Evolutionary conservation across 2,797 vertebrate species (phyloP).

Genomic region (Lutjanus argentimaculatus): DNA sequence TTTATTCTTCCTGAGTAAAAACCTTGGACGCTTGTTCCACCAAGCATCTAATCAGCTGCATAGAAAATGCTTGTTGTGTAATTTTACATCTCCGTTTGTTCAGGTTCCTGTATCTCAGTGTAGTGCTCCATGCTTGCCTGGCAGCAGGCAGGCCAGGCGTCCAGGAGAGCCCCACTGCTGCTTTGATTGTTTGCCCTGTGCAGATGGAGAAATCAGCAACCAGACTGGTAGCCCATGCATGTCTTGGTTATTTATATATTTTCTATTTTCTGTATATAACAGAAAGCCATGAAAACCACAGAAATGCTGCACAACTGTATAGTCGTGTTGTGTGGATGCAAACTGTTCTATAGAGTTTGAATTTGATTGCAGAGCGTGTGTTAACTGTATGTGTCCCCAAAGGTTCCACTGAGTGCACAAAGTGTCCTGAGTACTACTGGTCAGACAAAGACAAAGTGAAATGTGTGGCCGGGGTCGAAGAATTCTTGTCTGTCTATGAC

Average conservation of each 20-base stretch:
- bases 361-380: not conserved
- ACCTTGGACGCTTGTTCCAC: not conserved
- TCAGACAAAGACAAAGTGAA: slow-evolving; percentile 78
- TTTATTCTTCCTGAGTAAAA: not conserved
- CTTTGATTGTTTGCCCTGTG: slow-evolving; percentile 86
- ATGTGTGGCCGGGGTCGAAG: slow-evolving; percentile 80
- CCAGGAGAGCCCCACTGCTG: slow-evolving; percentile 80
- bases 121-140: slow-evolving; percentile 77
- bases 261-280: not conserved
- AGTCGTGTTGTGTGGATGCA: not conserved
- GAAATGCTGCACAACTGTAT: no score
- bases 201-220: slow-evolving; percentile 85
- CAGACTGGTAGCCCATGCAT: slow-evolving; percentile 70
- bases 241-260: not conserved
- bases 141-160: slow-evolving; percentile 78
- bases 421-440: slow-evolving; percentile 83
- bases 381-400: slow-evolving; percentile 28
- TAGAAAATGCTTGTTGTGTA: not conserved
- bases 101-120: slow-evolving; percentile 84
- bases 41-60: not conserved
- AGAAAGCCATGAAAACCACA: not conserved
- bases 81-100: not conserved
- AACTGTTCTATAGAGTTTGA: not conserved
- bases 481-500: slow-evolving; percentile 83
- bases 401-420: slow-evolving; percentile 83